Evolutionary conservation across 2,113 vertebrate genomes (phyloP).

Genomic region (Rhea americana): DNA sequence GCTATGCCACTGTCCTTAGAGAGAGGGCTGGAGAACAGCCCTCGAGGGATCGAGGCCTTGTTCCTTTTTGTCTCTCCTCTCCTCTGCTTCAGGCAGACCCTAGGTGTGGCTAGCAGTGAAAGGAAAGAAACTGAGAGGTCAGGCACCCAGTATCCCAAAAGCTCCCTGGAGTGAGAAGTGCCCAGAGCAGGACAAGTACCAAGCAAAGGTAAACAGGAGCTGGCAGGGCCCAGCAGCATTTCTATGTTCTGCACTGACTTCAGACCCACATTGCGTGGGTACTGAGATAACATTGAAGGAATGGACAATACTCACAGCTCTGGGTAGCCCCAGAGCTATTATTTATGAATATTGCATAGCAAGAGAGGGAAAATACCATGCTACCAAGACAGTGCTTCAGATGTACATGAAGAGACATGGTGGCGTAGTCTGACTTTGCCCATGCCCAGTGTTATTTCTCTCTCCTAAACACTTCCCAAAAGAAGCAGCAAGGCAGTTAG

Average conservation of each 20-base stretch:
- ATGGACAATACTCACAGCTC: background rate
- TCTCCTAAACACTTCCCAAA: background rate
- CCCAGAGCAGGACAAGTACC: background rate
- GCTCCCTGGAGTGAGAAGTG: background rate
- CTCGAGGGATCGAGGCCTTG: background rate
- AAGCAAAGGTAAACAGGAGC: background rate
- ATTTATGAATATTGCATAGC: background rate
- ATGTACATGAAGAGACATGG: background rate
- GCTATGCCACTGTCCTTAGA: background rate
- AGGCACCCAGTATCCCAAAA: background rate
- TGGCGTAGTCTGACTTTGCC: background rate
- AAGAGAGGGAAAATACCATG: background rate
- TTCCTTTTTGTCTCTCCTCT: background rate
- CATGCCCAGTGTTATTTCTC: background rate
- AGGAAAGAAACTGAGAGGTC: background rate
- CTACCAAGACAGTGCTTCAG: background rate
- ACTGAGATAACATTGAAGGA: background rate
- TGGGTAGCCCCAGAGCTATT: background rate
- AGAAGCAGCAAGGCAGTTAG: background rate
- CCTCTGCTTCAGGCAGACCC: background rate
- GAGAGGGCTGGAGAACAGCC: background rate
- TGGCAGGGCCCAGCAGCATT: background rate
- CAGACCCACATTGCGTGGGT: background rate
- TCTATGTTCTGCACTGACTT: background rate
- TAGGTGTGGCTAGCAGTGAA: accelerated